phyloP scores from a whole-genome alignment of 2,113 vertebrate genomes.

The Tichodroma muraria region DNA sequence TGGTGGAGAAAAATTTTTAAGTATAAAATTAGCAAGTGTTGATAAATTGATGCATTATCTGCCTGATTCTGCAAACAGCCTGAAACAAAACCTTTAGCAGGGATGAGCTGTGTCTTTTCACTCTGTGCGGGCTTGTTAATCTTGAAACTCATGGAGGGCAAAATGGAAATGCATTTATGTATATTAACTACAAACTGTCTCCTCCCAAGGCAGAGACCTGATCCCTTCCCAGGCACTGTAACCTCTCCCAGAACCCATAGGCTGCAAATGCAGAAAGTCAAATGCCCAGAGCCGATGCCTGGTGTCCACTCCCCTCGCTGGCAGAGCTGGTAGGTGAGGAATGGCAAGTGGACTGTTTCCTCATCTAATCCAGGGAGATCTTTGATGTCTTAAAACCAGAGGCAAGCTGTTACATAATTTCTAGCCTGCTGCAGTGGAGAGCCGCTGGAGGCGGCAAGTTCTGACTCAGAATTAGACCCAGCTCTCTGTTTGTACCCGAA shows the following conservation, averaged over 20 bases:
- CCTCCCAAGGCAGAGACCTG: rapidly evolving
- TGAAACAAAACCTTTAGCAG: not conserved
- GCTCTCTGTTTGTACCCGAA: not conserved
- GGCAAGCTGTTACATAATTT: not conserved
- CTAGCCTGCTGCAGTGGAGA: not conserved
- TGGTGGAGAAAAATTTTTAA: not conserved
- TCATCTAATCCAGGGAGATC: not conserved
- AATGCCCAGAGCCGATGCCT: not conserved
- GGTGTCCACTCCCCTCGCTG: rapidly evolving
- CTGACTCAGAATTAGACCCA: not conserved
- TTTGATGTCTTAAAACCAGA: not conserved
- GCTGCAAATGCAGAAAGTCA: not conserved
- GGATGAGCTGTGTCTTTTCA: not conserved
- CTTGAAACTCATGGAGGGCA: not conserved
- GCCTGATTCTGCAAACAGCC: not conserved
- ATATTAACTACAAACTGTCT: not conserved
- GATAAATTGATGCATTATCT: not conserved
- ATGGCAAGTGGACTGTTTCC: not conserved
- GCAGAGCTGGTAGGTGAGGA: not conserved
- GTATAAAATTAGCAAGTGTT: not conserved
- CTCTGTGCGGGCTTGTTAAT: not conserved
- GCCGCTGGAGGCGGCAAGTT: rapidly evolving
- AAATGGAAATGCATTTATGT: not conserved
- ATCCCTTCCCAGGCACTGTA: not conserved
- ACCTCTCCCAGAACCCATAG: not conserved